Base-by-base conservation (phyloP, 2,113 vertebrate species). In the Corvus cornix region DNA sequence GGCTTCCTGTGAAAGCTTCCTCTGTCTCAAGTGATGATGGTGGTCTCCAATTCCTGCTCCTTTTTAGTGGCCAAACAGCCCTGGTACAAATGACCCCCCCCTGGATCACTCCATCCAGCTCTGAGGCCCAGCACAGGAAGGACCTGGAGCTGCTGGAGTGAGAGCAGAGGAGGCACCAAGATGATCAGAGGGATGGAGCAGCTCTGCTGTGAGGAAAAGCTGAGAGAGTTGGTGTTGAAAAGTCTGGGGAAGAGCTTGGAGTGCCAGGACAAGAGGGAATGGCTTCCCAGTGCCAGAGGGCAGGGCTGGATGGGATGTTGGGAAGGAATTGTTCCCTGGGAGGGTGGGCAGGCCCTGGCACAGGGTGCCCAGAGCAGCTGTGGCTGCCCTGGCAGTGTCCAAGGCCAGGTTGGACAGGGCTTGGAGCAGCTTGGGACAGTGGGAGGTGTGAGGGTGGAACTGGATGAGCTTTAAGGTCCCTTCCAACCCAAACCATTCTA, bases 381-480 rank as follows among this genome's bases (percentile, higher is more conserved):
- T 17, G 53, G 46, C 53, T 37, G 37, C 37, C 53, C 53, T 53
- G 39, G 60, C 0, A 68, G 53, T 60, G 69, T 0, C 30, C 62
- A 21, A 60, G 60, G 69, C 19, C 44, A 30, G 33, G 44, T 0
- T 67, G 52, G 51, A 31, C 1, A 0, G 59, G 44, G 33, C 22
- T 81, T 28, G 59, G 69, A 75, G 53, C 62, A 17, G 0, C 39
- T 24, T 53, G 62, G 7, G 23, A 3, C 0, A 1, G 39, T 53
- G 53, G 30, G 0, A 52, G 11, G 13, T 79, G 30, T n/a, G 20
- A 48, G 24, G 20, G 6, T 41, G 28, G 53, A 5, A 39, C 5
- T 2, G 17, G n/a, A 31, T 41, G 48, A 18, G 11, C 11, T 68
- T 60, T 53, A 26, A 67, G 20, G 5, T 53, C 78, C 46, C 13